Conservation (phyloP, 2,888 invertebrate species). For the Lepidocyrtoides sp. region DNA sequence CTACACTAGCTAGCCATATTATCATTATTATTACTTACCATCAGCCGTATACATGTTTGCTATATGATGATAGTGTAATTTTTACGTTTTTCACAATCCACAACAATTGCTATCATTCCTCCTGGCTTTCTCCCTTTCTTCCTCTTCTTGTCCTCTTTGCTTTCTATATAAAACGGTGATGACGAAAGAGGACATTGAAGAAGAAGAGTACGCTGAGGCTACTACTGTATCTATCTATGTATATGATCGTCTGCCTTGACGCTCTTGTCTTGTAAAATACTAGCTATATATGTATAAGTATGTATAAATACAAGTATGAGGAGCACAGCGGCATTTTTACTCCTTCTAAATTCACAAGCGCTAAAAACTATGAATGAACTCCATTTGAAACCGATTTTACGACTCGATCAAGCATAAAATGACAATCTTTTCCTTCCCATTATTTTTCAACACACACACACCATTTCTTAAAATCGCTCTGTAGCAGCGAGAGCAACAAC, state of each 20-base stretch:
- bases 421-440: conserved; percentile 85
- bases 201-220: not conserved
- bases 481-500: conserved; percentile 2
- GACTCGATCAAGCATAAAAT: conserved; percentile 86
- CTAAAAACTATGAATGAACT: conserved; percentile 79
- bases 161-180: not conserved
- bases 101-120: conserved; percentile 62
- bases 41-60: conserved; percentile 45
- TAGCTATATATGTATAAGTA: not conserved
- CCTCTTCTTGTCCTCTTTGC: not conserved
- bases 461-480: conserved; percentile 81
- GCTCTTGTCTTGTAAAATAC: conserved; percentile 15
- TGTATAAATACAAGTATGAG: not conserved
- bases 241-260: conserved; percentile 26
- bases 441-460: conserved; percentile 85
- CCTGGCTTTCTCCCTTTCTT: conserved; percentile 13
- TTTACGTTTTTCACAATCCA: conserved; percentile 44
- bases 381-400: conserved; percentile 85
- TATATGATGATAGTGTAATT: conserved; percentile 34
- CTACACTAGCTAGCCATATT: conserved; percentile 30
- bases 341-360: conserved; percentile 49
- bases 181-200: conserved; percentile 3
- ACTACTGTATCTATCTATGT: conserved; percentile 12
- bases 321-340: not conserved
- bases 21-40: conserved; percentile 59